Percentiles rank a stretch among this genome's conserved stretches.
phyloP scores from a whole-genome alignment of 2,888 invertebrate genomes.

The Bombylius major region DNA sequence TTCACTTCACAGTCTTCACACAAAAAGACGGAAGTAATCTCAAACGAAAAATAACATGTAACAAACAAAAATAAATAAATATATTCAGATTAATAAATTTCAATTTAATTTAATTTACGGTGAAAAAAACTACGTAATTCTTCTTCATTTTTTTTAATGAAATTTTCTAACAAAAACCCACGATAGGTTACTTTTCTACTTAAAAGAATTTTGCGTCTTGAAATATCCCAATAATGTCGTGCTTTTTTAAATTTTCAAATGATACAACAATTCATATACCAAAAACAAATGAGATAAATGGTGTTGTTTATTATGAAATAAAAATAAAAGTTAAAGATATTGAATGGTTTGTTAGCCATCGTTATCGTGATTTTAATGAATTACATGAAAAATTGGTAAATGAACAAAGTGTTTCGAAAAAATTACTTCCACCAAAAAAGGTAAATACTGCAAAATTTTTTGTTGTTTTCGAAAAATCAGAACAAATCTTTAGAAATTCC shows the following conservation, averaged over 20 bases:
- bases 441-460: constrained; percentile 17
- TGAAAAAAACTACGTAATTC: too few relatives aligned
- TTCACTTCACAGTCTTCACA: too few relatives aligned
- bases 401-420: constrained; percentile 71
- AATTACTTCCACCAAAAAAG: constrained; percentile 85
- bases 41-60: too few relatives aligned
- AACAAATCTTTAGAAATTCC: neutral
- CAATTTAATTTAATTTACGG: too few relatives aligned
- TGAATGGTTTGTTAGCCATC: constrained; percentile 66
- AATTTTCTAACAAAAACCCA: too few relatives aligned
- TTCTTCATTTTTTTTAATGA: too few relatives aligned
- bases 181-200: too few relatives aligned
- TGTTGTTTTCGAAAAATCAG: too few relatives aligned
- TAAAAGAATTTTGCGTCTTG: too few relatives aligned
- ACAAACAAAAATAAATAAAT: too few relatives aligned
- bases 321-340: constrained; percentile 50
- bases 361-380: constrained; percentile 83
- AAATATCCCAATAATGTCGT: constrained; percentile 46
- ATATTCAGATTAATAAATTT: too few relatives aligned
- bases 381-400: constrained; percentile 71
- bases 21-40: too few relatives aligned
- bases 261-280: constrained; percentile 55
- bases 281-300: constrained; percentile 48
- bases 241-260: constrained; percentile 54
- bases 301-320: constrained; percentile 61